phyloP scores from a whole-genome alignment of 2,113 vertebrate genomes.

The Bufo gargarizans region DNA sequence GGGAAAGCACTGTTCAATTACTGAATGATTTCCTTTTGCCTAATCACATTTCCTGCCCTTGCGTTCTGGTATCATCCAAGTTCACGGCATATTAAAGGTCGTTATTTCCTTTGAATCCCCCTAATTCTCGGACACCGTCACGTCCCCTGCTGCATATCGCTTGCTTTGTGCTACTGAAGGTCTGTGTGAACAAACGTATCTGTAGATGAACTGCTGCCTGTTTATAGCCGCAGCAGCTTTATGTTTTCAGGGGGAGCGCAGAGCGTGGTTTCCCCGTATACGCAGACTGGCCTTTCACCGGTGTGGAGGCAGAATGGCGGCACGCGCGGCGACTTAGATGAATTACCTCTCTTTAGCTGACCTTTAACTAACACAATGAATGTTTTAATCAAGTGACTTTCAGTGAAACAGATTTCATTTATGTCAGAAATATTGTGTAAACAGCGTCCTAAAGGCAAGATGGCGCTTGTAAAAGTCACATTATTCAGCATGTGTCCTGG shows the following conservation, averaged over 20 bases:
- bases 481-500: neutral
- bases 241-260: neutral
- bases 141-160: neutral
- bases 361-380: slow-evolving; percentile 20
- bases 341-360: slow-evolving; percentile 26
- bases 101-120: neutral
- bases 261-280: neutral
- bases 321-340: neutral
- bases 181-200: neutral
- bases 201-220: neutral
- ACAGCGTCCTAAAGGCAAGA: neutral
- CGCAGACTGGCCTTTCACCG: neutral
- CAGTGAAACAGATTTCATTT: neutral
- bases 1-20: neutral
- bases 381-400: slow-evolving; percentile 27
- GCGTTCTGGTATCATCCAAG: neutral
- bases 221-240: neutral
- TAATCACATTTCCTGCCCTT: slow-evolving; percentile 33
- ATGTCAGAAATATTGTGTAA: slow-evolving; percentile 1
- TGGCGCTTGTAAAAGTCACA: neutral
- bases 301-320: neutral
- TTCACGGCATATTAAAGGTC: neutral
- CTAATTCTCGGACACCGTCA: neutral
- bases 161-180: neutral
- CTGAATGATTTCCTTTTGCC: slow-evolving; percentile 3